Conservation (phyloP, 2,888 invertebrate species). For the Meloe dianella region DNA sequence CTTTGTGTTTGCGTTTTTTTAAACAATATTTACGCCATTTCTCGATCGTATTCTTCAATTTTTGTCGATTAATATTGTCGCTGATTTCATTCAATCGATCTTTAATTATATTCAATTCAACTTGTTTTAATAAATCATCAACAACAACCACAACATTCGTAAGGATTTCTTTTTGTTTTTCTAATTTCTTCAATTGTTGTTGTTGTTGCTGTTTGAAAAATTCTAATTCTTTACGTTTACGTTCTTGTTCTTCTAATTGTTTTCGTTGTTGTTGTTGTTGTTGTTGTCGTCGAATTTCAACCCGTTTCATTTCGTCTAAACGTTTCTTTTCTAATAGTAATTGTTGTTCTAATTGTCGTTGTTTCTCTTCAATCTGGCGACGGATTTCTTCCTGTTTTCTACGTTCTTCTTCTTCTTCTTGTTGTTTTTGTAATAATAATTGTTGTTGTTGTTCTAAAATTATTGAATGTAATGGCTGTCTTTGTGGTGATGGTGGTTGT, state of each 20-base stretch:
- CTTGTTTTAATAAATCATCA: conserved; percentile 51
- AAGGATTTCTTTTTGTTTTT: conserved; percentile 42
- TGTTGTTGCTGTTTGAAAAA: conserved; percentile 14
- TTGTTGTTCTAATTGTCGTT: conserved; percentile 28
- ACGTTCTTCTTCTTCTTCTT: conserved; percentile 39
- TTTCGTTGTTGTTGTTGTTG: conserved; percentile 19
- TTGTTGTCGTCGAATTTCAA: conserved; percentile 16
- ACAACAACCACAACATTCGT: conserved; percentile 50
- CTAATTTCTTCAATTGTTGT: conserved; percentile 32
- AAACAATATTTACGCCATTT: conserved; percentile 60
- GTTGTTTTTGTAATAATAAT: conserved; percentile 7
- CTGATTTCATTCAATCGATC: conserved; percentile 57
- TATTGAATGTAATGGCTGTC: neutral
- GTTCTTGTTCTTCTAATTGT: conserved; percentile 35
- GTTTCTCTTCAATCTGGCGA: conserved; percentile 27
- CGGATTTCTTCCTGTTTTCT: conserved; percentile 20
- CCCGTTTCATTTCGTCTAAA: conserved; percentile 32
- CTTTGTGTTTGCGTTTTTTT: conserved; percentile 60
- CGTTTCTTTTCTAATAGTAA: conserved; percentile 27
- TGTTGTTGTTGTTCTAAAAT: neutral
- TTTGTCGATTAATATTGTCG: conserved; percentile 50
- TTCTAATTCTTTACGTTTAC: conserved; percentile 31
- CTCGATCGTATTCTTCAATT: conserved; percentile 56
- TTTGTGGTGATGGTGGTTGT: conserved; percentile 27
- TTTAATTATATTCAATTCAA: conserved; percentile 50